Conservation (phyloP, 1,140 invertebrate species). For the Colletes gigas region DNA sequence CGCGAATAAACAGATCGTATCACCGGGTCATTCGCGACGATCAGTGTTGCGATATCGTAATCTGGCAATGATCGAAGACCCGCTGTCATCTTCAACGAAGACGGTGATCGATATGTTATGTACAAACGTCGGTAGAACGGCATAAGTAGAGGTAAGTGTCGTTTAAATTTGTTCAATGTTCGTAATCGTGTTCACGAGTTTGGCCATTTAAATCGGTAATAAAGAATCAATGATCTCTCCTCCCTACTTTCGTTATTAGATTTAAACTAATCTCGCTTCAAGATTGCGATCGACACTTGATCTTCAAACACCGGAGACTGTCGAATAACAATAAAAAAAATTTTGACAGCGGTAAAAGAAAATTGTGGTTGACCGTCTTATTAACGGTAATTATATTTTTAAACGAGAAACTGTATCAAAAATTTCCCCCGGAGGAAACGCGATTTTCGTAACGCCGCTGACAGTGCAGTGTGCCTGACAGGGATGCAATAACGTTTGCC, state of each 20-base stretch:
- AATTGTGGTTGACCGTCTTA: not conserved
- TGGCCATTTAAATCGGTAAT: not conserved
- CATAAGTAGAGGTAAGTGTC: conserved; percentile 22
- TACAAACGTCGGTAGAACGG: not conserved
- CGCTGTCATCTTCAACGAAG: not conserved
- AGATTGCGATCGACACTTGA: not conserved
- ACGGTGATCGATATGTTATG: conserved; percentile 33
- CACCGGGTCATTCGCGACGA: too few species aligned
- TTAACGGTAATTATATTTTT: not conserved
- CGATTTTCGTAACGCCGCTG: not conserved
- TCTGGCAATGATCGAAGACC: conserved; percentile 3
- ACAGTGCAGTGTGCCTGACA: conserved; percentile 10
- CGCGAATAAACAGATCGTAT: not conserved
- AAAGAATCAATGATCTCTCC: not conserved
- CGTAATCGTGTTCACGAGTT: not conserved
- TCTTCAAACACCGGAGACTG: not conserved
- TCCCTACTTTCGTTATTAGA: not conserved
- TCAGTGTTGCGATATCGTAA: not conserved
- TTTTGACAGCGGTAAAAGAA: not conserved
- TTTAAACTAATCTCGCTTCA: not conserved
- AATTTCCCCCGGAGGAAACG: not conserved
- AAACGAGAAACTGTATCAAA: not conserved
- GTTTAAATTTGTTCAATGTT: not conserved
- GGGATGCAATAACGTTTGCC: conserved; percentile 38
- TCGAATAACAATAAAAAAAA: not conserved